Evolutionary conservation across 2,888 invertebrate genomes (phyloP).

Genomic region (Alloscopus bannaensis): DNA sequence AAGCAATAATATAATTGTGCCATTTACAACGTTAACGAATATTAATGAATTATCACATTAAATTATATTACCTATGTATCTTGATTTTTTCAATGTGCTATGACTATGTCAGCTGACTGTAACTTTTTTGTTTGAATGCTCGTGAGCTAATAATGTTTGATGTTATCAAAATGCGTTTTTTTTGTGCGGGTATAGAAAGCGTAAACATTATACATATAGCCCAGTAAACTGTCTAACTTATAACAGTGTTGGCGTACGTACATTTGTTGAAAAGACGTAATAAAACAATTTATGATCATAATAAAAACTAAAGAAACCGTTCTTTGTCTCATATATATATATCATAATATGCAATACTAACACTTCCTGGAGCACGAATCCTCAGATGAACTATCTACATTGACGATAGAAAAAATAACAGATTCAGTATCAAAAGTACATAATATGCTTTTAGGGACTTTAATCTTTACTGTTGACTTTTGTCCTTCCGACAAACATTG

Average conservation of each 20-base stretch:
- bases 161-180: slow-evolving; percentile 27
- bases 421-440: no score
- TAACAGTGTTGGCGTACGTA: slow-evolving; percentile 47
- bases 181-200: slow-evolving; percentile 43
- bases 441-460: no score
- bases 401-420: no score
- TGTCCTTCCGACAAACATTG: not conserved
- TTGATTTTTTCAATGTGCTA: slow-evolving; percentile 49
- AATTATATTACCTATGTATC: slow-evolving; percentile 13
- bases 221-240: slow-evolving; percentile 43
- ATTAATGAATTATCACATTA: slow-evolving; percentile 6
- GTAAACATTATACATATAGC: slow-evolving; percentile 24
- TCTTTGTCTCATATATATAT: no score
- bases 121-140: slow-evolving; percentile 32
- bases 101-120: slow-evolving; percentile 23
- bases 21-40: slow-evolving; percentile 59
- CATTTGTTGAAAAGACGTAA: slow-evolving; percentile 37
- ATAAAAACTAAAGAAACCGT: not conserved
- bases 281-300: slow-evolving; percentile 35
- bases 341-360: no score
- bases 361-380: no score
- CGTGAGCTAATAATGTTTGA: slow-evolving; percentile 38
- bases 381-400: no score
- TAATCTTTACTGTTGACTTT: not conserved
- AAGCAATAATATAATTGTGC: slow-evolving; percentile 56